These are phyloP conservation scores for Orchestia grillus DNA, from an alignment of 1,140 invertebrate species.

Conservation along the genomic window DNA sequence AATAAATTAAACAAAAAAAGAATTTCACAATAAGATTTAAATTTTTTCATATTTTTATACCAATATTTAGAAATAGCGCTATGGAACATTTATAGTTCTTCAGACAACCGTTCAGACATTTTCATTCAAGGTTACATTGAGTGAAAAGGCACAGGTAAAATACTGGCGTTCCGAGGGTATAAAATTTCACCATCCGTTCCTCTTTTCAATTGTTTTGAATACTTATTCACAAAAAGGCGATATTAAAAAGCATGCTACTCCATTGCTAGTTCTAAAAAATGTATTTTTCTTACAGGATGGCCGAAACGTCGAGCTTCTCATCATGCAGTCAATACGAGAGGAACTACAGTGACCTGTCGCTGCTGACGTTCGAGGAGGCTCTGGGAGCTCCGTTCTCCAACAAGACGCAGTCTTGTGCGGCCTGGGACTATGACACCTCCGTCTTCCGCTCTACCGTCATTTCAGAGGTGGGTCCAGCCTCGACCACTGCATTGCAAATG, in stretches of 20 bases:
- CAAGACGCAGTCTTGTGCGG: background rate
- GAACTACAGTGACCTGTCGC: constrained; percentile 30
- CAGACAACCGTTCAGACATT: no score
- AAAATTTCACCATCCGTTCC: background rate
- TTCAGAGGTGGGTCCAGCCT: constrained; percentile 9
- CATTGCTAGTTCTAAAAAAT: background rate
- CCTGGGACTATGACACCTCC: constrained; percentile 57
- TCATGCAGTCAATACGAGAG: constrained; percentile 40
- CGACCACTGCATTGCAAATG: no score
- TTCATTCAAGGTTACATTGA: no score
- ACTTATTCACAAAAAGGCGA: background rate
- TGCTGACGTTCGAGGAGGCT: constrained; percentile 41
- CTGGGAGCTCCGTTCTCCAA: background rate
- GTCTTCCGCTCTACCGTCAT: constrained; percentile 58
- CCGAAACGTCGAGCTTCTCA: background rate
- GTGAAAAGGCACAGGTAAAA: background rate
- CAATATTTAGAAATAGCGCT: no score
- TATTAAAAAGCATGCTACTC: background rate
- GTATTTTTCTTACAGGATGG: background rate
- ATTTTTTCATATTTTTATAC: no score
- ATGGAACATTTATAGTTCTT: no score
- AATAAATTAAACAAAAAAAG: no score
- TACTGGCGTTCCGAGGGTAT: background rate
- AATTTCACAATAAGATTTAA: no score
- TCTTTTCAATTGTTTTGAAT: background rate